These are phyloP conservation scores for Lagothrix lagotricha DNA, from an alignment of 2,797 vertebrate genomes.

Conservation along the genomic window DNA sequence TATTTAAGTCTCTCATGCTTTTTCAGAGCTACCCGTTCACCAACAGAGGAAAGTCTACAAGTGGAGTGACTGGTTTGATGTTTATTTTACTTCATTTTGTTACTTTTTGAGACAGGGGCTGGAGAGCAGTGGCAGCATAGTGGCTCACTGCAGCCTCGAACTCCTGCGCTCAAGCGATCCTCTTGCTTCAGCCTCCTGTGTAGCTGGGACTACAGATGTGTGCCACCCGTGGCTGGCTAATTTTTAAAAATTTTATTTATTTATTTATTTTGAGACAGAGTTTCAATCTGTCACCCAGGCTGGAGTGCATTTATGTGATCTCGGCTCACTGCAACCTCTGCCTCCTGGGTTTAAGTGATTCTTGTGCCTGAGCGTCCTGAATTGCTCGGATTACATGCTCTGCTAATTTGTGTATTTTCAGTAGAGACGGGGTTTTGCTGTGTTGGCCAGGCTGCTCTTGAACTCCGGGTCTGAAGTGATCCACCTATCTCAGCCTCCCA, in stretches of 20 bases:
- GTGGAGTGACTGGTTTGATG: neutral
- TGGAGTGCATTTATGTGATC: neutral
- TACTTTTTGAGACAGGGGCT: too few relatives aligned
- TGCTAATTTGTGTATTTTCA: neutral
- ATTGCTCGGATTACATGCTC: neutral
- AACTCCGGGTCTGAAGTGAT: neutral
- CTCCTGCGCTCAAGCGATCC: too few relatives aligned
- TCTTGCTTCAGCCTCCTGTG: too few relatives aligned
- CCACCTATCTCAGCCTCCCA: neutral
- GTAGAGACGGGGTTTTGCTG: neutral
- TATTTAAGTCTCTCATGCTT: neutral
- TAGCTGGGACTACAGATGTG: too few relatives aligned
- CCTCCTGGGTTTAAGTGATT: neutral
- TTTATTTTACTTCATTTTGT: neutral
- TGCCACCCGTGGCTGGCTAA: too few relatives aligned
- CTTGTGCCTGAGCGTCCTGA: neutral
- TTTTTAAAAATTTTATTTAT: neutral
- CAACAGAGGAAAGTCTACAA: neutral
- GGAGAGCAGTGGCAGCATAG: too few relatives aligned
- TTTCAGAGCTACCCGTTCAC: neutral
- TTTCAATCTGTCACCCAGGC: neutral
- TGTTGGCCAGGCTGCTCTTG: neutral
- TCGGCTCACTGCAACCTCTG: neutral
- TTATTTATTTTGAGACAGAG: neutral
- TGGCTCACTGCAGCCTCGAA: too few relatives aligned